Evolutionary conservation across 2,888 invertebrate genomes (phyloP), one percentile per base, ranked within the genome.

Genomic region (Amphipyra berbera): DNA sequence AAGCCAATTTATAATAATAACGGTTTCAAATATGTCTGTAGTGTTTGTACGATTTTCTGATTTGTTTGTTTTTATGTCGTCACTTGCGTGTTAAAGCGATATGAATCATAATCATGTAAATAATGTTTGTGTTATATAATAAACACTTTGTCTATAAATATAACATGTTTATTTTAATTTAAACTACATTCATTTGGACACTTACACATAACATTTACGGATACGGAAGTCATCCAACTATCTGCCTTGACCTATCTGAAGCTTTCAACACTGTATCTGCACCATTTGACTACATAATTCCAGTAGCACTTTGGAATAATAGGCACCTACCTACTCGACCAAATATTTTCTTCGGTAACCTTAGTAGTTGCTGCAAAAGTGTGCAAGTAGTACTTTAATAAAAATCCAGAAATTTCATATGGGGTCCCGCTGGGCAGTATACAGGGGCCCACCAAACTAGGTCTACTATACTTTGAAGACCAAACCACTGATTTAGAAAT

Each of bases 51-150:
- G 75, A 83, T 81, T 84, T 87, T 79, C 64, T 71, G 76, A 79
- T 66, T 82, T 78, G 77, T 81, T 82, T 80, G 79, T 83, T 84
- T 79, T 72, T 71, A 70, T 78, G 60, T 81, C 80, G 78, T 78
- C 77, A 76, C 67, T 75, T 70, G 62, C 71, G 70, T 78, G 76
- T 79, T 74, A 68, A 78, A 81, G 56, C 81, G 76, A 81, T 81
- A 76, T 85, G 84, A 83, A 85, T 82, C 74, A 78, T 85, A 82
- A 83, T 84, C 82, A 81, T 93, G 91, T 91, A 92, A 90, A 91
- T 92, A 92, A 89, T 89, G 85, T 88, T 89, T 88, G 87, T 89
- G 87, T 91, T 91, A 84, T 90, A 85, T 88, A 91, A 84, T 91
- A 92, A 91, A 90, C 84, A 87, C 82, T 82, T 87, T 79, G 69